Evolutionary conservation across 23 tunicate genomes (phyloP).

Genomic region (Pegea sp.): DNA sequence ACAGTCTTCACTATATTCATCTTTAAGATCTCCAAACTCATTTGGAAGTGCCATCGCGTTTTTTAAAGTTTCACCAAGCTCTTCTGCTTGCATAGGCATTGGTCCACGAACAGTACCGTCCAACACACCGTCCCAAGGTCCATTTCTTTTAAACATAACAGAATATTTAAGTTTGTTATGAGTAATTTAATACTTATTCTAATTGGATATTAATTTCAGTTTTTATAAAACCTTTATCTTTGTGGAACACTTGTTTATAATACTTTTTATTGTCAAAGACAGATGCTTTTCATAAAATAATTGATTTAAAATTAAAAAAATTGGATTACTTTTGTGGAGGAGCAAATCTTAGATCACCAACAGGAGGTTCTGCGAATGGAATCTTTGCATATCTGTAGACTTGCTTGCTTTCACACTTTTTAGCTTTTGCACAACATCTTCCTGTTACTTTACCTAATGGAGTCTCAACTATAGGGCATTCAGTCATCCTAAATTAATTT

Average conservation of each 20-base stretch:
- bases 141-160: no score
- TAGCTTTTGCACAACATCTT: background rate
- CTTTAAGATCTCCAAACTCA: background rate
- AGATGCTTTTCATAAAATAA: no score
- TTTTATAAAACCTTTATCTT: no score
- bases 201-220: no score
- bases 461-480: conserved; percentile 1
- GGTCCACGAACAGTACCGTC: conserved; percentile 11
- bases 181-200: no score
- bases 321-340: conserved; percentile 19
- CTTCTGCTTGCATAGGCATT: conserved; percentile 6
- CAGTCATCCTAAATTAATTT: no score
- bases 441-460: conserved; percentile 4
- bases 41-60: background rate
- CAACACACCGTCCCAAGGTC: conserved; percentile 33
- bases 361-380: conserved; percentile 11
- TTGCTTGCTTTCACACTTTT: conserved; percentile 5
- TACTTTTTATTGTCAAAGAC: no score
- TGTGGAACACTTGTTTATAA: no score
- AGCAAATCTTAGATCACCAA: conserved; percentile 8
- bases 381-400: conserved; percentile 2
- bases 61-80: background rate
- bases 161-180: no score
- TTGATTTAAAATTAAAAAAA: no score
- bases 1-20: background rate